Evolutionary conservation across 2,113 vertebrate genomes (phyloP).

Genomic region (Sander lucioperca): DNA sequence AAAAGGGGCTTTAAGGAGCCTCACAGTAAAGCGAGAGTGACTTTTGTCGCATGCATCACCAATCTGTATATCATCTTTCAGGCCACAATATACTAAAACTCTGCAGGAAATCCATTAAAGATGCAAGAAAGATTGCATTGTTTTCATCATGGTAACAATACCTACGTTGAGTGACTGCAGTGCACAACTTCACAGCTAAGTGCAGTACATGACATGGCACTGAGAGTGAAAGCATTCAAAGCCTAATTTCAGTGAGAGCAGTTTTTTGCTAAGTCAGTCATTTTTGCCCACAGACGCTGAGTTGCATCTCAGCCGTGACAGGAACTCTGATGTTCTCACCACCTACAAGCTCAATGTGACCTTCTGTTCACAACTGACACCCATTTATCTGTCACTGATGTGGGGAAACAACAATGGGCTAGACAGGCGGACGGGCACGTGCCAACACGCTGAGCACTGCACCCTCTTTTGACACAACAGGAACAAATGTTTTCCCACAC

Average conservation of each 20-base stretch:
- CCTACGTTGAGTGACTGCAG: slow-evolving; percentile 8
- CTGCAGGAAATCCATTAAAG: neutral
- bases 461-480: slow-evolving; percentile 64
- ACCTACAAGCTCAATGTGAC: slow-evolving; percentile 43
- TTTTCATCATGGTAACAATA: slow-evolving; percentile 30
- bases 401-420: slow-evolving; percentile 57
- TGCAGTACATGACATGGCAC: slow-evolving; percentile 46
- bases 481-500: slow-evolving; percentile 74
- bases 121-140: neutral
- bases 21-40: neutral
- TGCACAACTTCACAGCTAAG: slow-evolving; percentile 37
- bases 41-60: neutral
- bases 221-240: slow-evolving; percentile 48
- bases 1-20: neutral
- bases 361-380: slow-evolving; percentile 44
- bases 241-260: slow-evolving; percentile 29
- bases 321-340: slow-evolving; percentile 59
- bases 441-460: slow-evolving; percentile 75
- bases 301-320: slow-evolving; percentile 46
- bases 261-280: slow-evolving; percentile 56
- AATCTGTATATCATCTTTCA: neutral
- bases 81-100: neutral
- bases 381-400: slow-evolving; percentile 42
- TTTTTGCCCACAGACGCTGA: slow-evolving; percentile 66
- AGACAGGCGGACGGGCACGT: slow-evolving; percentile 66